Evolutionary conservation across 1,140 invertebrate species (phyloP), one percentile per base, ranked within the genome.

Genomic region (Caenorhabditis tropicalis): DNA sequence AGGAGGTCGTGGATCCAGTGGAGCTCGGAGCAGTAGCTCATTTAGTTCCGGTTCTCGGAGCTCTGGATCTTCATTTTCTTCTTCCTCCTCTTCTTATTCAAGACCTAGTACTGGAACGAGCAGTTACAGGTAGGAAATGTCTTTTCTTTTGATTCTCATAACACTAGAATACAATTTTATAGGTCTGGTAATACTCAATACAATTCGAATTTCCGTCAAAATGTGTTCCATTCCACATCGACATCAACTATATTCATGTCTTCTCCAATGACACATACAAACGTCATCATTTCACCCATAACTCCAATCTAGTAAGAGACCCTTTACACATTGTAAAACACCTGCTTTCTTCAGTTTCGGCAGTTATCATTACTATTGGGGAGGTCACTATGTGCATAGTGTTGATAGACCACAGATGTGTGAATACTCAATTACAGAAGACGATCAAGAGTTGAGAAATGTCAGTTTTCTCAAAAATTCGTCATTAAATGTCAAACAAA

Each of bases 361-460:
- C 19, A 74, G 36, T 46, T 74, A 74, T 31, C 65, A 74, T 43
- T 74, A 74, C n/a, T 74, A 74, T n/a, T 74, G 65, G 65, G 65
- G 65, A 43, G 65, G 65, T 12, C 65, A 74, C 24, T 74, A 74
- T 74, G 65, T 74, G 3, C 65, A 74, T 46, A 24, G 36, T 21
- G 6, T 7, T 1, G 33, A 74, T 10, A 39, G 36, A 27, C 65
- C 65, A 19, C 65, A 74, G 12, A 43, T 10, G 19, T 74, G 65
- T 46, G 65, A 74, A 46, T 74, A 74, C n/a, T 15, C 27, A 46
- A 74, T 74, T 5, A 74, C 65, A 74, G 65, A 74, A 5, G 65
- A 74, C 29, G 65, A 74, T 46, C 36, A 74, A 12, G 65, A 74
- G n/a, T 43, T 74, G 36, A 74, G 65, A 74, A 74, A 74, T 74